These are phyloP conservation scores for Odontomyia ornata DNA, from an alignment of 2,888 invertebrate genomes.

Conservation along the genomic window DNA sequence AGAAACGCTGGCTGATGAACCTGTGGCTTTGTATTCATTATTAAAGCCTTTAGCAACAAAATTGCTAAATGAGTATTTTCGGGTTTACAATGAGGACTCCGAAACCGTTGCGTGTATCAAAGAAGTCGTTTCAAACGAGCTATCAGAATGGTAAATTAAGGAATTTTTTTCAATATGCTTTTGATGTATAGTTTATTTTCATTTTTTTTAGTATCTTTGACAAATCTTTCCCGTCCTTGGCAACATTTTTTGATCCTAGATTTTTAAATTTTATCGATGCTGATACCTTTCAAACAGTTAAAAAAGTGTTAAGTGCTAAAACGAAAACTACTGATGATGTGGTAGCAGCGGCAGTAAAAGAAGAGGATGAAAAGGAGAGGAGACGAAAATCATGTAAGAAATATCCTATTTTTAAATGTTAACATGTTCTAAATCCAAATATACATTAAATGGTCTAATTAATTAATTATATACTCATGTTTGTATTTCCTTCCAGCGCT, in stretches of 20 bases:
- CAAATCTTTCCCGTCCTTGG: conserved; percentile 53
- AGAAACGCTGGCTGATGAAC: conserved; percentile 55
- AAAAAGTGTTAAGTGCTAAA: conserved; percentile 47
- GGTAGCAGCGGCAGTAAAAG: background rate
- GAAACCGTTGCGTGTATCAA: conserved; percentile 51
- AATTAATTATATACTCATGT: no score
- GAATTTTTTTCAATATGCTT: no score
- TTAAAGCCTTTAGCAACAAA: conserved; percentile 55
- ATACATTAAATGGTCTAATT: no score
- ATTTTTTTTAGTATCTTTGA: conserved; percentile 32
- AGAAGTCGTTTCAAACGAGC: conserved; percentile 52
- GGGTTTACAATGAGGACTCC: conserved; percentile 49
- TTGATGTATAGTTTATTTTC: conserved; percentile 8
- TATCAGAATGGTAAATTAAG: conserved; percentile 51
- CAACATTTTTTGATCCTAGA: conserved; percentile 56
- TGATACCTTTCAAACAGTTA: conserved; percentile 48
- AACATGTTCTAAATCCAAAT: no score
- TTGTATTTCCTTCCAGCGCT: conserved; percentile 19
- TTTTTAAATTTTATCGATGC: conserved; percentile 54
- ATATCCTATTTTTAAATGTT: background rate
- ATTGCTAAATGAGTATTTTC: conserved; percentile 55
- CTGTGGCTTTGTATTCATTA: conserved; percentile 54
- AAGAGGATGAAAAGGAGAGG: background rate
- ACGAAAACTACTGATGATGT: conserved; percentile 48
- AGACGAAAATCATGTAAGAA: conserved; percentile 50